A percentile compares a stretch with the other conserved stretches of the same genome.
phyloP scores from a whole-genome alignment of 2,888 invertebrate genomes.

The Oxytorus armatus region DNA sequence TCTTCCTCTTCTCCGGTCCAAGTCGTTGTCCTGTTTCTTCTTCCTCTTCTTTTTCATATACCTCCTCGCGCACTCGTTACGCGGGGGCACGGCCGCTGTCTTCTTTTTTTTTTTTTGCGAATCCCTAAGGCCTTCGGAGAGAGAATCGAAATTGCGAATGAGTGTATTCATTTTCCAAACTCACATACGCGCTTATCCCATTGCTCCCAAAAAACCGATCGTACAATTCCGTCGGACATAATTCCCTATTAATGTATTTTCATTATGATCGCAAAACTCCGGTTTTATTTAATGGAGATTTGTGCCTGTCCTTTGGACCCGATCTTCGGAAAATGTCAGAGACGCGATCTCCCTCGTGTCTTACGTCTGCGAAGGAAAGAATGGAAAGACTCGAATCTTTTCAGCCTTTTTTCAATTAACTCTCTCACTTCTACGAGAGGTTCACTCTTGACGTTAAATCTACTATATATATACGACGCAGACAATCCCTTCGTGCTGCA shows the following conservation, averaged over 20 bases:
- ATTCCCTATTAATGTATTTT: too few relatives aligned
- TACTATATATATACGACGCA: conserved; percentile 44
- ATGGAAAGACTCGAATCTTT: conserved; percentile 8
- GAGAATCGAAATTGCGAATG: background rate
- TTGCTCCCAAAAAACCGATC: background rate
- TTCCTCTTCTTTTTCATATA: conserved; percentile 33
- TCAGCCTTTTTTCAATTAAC: conserved; percentile 64
- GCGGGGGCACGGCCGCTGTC: conserved; percentile 22
- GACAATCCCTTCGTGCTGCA: conserved; percentile 51
- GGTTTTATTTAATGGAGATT: too few relatives aligned
- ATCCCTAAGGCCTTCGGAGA: conserved; percentile 1
- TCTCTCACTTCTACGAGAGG: conserved; percentile 51
- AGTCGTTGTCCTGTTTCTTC: conserved; percentile 42
- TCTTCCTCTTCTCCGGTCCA: conserved; percentile 27
- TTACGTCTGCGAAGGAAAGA: conserved; percentile 39
- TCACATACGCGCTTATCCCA: background rate
- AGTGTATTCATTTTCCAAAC: background rate
- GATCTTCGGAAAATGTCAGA: too few relatives aligned
- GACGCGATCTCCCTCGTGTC: too few relatives aligned
- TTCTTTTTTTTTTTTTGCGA: conserved; percentile 20
- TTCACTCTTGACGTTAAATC: conserved; percentile 53
- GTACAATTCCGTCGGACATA: too few relatives aligned
- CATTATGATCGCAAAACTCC: too few relatives aligned
- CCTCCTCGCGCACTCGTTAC: conserved; percentile 41
- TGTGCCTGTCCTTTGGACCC: too few relatives aligned